Base-by-base conservation (phyloP, 2,113 vertebrate species). In the Morone chrysops region DNA sequence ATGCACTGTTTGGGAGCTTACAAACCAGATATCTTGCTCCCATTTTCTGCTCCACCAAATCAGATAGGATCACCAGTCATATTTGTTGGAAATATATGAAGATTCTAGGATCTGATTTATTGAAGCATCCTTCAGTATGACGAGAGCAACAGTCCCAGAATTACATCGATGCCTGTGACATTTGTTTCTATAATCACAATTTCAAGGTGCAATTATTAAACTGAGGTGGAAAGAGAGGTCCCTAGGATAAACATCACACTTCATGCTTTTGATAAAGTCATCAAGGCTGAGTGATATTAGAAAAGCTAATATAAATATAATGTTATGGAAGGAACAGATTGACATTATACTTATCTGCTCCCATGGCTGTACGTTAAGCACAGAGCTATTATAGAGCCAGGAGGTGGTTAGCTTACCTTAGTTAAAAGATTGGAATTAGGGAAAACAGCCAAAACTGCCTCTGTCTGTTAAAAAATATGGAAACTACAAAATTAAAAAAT, bases 21-120 rank as follows among this genome's bases (percentile, higher is more conserved):
- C 75, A 89, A 79, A 87, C 84, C 67, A 79, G 47, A 48, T 51
- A 74, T 82, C 51, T 82, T 25, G 50, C 65, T 77, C 50, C 59
- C 67, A 78, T 83, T 81, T 80, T 83, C 80, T 66, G 36, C 75
- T 68, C 11, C 56, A 80, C 41, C 38, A 73, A 76, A 80, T 81
- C 59, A 67, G 31, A 83, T 47, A 66, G 43, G 40, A 82, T 76
- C 71, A 70, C 25, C 20, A 59, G 8, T 36, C 41, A 69, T 36
- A 41, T 75, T 82, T 67, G 59, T 11, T 36, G 36, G 54, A 65
- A 77, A 74, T 63, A 69, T 53, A 17, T 57, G 41, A n/a, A 65
- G 53, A 80, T 80, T 57, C 20, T 40, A 8, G 45, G 2, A 40
- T 25, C 1, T 60, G 57, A 76, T 56, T 76, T 43, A 80, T 9